Conservation (phyloP, 2,888 invertebrate genomes). For the Phyllotreta cruciferae region DNA sequence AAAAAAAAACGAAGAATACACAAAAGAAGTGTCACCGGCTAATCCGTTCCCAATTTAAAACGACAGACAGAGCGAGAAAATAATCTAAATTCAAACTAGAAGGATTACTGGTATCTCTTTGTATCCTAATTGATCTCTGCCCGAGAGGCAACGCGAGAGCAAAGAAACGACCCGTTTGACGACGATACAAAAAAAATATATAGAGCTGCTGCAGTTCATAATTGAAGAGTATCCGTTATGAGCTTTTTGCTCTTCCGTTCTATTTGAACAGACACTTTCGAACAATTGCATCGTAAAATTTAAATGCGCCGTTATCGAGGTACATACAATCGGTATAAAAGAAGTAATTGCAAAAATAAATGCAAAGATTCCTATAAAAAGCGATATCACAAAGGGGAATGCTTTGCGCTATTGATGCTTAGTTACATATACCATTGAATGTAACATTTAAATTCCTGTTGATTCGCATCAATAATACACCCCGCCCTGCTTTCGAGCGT, state of each 20-base stretch:
- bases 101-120: constrained; percentile 23
- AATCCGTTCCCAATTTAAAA: constrained; percentile 29
- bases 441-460: too few relatives aligned
- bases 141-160: background rate
- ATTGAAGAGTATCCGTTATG: constrained; percentile 5
- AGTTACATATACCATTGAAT: too few relatives aligned
- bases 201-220: background rate
- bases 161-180: background rate
- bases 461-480: too few relatives aligned
- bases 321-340: too few relatives aligned
- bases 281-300: background rate
- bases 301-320: too few relatives aligned
- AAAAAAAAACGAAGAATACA: background rate
- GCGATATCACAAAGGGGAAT: background rate
- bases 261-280: constrained; percentile 4
- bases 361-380: too few relatives aligned
- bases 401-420: too few relatives aligned
- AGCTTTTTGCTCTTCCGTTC: background rate
- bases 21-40: constrained; percentile 24
- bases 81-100: constrained; percentile 30
- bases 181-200: background rate
- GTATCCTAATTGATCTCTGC: constrained; percentile 20
- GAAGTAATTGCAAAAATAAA: too few relatives aligned
- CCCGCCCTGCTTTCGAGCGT: background rate
- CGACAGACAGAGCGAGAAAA: constrained; percentile 27